phyloP scores from a whole-genome alignment of 2,888 invertebrate species.

The Atrina japonica region DNA sequence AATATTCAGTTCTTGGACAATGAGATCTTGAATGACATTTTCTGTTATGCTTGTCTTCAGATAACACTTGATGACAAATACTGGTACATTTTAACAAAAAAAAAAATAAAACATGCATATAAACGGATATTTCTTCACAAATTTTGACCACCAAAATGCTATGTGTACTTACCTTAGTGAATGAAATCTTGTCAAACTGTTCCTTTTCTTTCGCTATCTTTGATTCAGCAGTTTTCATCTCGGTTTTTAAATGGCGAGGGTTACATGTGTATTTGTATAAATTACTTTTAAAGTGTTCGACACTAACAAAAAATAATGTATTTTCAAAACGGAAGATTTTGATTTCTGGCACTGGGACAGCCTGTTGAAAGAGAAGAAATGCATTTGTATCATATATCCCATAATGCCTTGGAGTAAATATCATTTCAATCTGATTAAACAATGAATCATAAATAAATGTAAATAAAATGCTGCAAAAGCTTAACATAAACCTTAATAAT shows the following conservation, averaged over 20 bases:
- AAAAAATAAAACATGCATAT: too few species aligned
- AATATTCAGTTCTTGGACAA: too few species aligned
- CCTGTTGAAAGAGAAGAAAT: conserved; percentile 61
- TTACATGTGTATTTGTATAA: conserved; percentile 76
- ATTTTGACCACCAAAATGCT: conserved; percentile 8
- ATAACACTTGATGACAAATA: too few species aligned
- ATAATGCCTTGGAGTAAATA: too few species aligned
- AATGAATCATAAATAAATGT: too few species aligned
- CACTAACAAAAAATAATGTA: conserved; percentile 82
- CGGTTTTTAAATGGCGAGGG: conserved; percentile 66
- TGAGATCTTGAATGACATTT: too few species aligned
- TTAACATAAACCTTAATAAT: too few species aligned
- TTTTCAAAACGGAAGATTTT: conserved; percentile 82
- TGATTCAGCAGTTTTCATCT: conserved; percentile 55
- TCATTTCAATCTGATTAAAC: too few species aligned
- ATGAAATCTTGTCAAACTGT: conserved; percentile 8
- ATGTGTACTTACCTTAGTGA: conserved; percentile 4
- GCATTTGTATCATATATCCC: neutral
- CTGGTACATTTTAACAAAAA: too few species aligned
- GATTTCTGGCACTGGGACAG: conserved; percentile 78
- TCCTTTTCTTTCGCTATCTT: conserved; percentile 50
- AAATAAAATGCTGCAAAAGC: too few species aligned
- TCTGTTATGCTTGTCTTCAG: too few species aligned
- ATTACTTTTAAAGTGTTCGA: conserved; percentile 79
- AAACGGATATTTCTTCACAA: too few species aligned